phyloP scores from a whole-genome alignment of 2,797 vertebrate genomes.

The Bryconaethiops microstoma region DNA sequence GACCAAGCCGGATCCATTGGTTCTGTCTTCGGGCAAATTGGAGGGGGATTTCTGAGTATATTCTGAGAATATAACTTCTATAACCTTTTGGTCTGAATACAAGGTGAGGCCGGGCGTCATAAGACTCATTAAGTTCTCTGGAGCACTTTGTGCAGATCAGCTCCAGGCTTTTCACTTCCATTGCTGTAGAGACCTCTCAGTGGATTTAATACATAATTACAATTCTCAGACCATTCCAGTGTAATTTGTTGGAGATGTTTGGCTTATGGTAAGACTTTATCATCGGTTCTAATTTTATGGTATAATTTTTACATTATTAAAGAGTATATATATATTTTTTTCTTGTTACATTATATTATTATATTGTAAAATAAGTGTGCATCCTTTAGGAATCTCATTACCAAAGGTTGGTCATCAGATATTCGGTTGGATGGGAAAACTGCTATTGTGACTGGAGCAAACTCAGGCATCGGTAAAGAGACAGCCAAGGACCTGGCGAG shows the following conservation, averaged over 20 bases:
- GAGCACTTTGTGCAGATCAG: slow-evolving; percentile 6
- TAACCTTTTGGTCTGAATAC: slow-evolving; percentile 26
- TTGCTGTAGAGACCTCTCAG: not conserved
- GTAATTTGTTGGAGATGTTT: slow-evolving; percentile 14
- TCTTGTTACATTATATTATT: no score
- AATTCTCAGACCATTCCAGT: not conserved
- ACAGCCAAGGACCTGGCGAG: slow-evolving; percentile 72
- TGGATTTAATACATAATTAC: no score
- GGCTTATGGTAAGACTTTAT: slow-evolving; percentile 24
- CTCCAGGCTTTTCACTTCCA: not conserved
- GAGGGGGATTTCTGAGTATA: slow-evolving; percentile 29
- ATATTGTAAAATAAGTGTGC: not conserved
- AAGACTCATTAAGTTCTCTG: slow-evolving; percentile 1
- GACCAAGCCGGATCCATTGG: slow-evolving; percentile 21
- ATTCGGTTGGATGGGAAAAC: slow-evolving; percentile 74
- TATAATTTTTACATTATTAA: not conserved
- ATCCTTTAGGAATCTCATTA: slow-evolving; percentile 66
- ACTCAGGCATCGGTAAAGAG: slow-evolving; percentile 76
- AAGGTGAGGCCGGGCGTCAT: slow-evolving; percentile 19
- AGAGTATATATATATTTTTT: not conserved
- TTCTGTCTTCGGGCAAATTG: slow-evolving; percentile 18
- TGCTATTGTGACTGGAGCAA: slow-evolving; percentile 73
- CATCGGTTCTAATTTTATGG: not conserved
- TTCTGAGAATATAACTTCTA: no score
- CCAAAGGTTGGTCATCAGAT: slow-evolving; percentile 71